Conservation (phyloP, 2,888 invertebrate genomes). For the Acanthacorydalis orientalis region DNA sequence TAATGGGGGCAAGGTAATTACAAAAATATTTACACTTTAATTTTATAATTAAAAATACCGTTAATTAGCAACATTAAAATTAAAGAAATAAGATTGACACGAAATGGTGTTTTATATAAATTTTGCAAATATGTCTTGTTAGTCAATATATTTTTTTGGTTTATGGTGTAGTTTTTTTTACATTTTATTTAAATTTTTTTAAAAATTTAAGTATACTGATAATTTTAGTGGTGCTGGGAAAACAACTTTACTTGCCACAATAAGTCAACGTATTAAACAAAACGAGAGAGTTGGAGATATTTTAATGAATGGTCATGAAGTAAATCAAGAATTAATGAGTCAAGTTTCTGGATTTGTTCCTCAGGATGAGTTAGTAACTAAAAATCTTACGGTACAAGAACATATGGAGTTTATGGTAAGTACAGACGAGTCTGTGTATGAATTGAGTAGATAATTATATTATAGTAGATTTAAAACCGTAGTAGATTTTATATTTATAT, state of each 20-base stretch:
- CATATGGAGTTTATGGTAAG: constrained; percentile 76
- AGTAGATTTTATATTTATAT: background rate
- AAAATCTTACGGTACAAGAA: constrained; percentile 61
- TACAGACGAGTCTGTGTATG: constrained; percentile 1
- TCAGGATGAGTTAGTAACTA: constrained; percentile 68
- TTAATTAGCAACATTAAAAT: background rate
- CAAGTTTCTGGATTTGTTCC: constrained; percentile 72
- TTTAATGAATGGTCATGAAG: constrained; percentile 47
- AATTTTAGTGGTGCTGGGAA: constrained; percentile 55
- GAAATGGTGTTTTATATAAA: no score
- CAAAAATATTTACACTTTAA: constrained; percentile 2
- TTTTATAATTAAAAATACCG: background rate
- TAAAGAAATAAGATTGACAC: no score
- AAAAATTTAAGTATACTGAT: background rate
- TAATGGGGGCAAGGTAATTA: constrained; percentile 52
- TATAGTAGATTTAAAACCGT: no score
- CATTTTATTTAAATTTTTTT: no score
- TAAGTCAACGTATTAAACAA: constrained; percentile 53
- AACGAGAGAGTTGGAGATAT: constrained; percentile 45
- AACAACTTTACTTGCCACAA: constrained; percentile 55
- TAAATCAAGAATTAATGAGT: constrained; percentile 47
- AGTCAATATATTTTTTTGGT: no score
- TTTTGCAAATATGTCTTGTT: no score
- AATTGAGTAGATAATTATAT: no score
- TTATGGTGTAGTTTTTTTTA: no score